Evolutionary conservation across 2,113 vertebrate genomes (phyloP), one percentile per base, ranked within the genome.

Genomic region (Bettongia penicillata): DNA sequence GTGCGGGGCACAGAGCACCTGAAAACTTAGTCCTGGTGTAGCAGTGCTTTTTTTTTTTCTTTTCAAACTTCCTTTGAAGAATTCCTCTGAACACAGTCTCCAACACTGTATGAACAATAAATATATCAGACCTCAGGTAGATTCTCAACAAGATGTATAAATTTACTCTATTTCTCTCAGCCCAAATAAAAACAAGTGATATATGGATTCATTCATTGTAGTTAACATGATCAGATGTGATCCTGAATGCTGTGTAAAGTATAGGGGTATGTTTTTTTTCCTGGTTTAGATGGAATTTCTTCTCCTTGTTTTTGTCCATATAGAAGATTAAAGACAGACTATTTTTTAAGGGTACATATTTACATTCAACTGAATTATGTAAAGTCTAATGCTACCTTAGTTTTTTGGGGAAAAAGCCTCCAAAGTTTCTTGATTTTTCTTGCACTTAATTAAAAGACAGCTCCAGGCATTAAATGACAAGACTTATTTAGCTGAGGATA

Each of bases 371-470:
- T 43, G 14, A 53, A 26, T 23, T 19, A 53, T 11, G 51, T 7
- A 24, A 16, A 1, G 3, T n/a, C 28, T 2, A 23, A 25, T 25
- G 4, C 26, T 14, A n/a, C 19, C 31, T 77, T 49, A 9, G 77
- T 31, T 77, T n/a, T 49, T 68, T 51, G 53, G 49, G 6, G 28
- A 89, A 91, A 95, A 89, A 51, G 93, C 49, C 28, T 9, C 23
- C 37, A 92, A 53, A 61, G 26, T 51, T 55, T 90, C 48, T 50
- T 48, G 90, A 90, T 51, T 90, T 50, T 93, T 61, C 89, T 1
- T 77, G 89, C 52, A 91, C 52, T 23, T 53, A 91, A 92, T 96
- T 51, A 92, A 93, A 92, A 91, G 84, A 43, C n/a, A 19, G n/a
- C 52, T 90, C 23, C 51, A 53, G 51, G 49, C 50, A 47, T 61